Base-by-base conservation (phyloP, 1,140 invertebrate genomes). In the Coenobita brevimanus region DNA sequence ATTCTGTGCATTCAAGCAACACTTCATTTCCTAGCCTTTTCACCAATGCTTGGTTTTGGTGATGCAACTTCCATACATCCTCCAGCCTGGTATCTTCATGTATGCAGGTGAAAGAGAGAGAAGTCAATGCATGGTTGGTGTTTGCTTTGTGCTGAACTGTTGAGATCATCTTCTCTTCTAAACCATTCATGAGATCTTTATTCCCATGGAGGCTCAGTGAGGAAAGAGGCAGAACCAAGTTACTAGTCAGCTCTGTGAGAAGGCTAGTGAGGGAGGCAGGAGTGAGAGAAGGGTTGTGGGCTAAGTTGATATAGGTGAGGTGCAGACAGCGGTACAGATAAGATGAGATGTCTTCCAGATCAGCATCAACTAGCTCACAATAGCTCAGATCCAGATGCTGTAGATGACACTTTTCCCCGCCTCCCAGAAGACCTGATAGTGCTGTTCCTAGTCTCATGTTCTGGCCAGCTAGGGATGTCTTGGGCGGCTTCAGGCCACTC, bases 271-370 rank as follows among this genome's bases (percentile, higher is more conserved):
- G 21, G 15, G 76, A 81, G 15, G 80, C 41, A 6, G 69, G 62
- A n/a, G 83, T 82, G 36, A 89, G 73, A 8, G 13, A 2, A 13
- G 62, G 46, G 67, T 89, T 89, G 38, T 89, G 82, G 8, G 89
- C 62, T 33, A 89, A 27, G 27, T 82, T 86, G 33, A 89, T 50
- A 17, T 82, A 75, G 21, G 67, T 82, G 62, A 89, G 33, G 57
- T 27, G 64, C 17, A 83, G 76, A 50, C 89, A 89, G n/a, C 89
- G 89, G 43, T 89, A 89, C 6, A 89, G 46, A 38, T 89, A 89
- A 36, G 82, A 41, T 24, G 69, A 82, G 46, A 89, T 86, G n/a
- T 84, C 81, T n/a, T 85, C 83, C 15, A 89, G 73, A 27, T 89
- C 89, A n/a, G 73, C 73, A 71, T 86, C 73, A n/a, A 30, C 30